These are phyloP conservation scores for Drosophila arawakana DNA, from an alignment of 1,140 invertebrate genomes.

Conservation along the genomic window DNA sequence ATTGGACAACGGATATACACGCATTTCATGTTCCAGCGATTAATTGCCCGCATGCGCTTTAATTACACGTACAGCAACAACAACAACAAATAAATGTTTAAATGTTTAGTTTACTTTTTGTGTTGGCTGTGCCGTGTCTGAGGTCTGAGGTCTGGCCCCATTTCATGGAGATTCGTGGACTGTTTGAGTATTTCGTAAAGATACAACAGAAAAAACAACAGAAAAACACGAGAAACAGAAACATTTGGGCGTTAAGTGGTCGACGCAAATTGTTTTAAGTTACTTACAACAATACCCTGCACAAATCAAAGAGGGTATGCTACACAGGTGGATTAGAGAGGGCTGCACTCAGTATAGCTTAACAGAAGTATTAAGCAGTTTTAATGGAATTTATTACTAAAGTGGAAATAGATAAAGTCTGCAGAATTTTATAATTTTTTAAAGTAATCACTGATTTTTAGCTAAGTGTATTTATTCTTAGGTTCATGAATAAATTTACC, in stretches of 20 bases:
- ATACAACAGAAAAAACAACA: constrained; percentile 49
- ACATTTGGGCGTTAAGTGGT: constrained; percentile 64
- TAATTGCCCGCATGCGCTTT: constrained; percentile 82
- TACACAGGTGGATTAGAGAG: neutral
- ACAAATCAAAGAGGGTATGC: constrained; percentile 10
- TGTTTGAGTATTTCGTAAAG: constrained; percentile 68
- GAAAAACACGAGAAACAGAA: constrained; percentile 4
- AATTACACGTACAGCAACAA: constrained; percentile 55
- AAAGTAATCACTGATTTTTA: no score
- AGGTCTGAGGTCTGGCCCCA: constrained; percentile 45
- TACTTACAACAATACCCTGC: constrained; percentile 3
- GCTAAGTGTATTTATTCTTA: no score
- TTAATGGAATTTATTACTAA: no score
- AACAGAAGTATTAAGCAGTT: no score
- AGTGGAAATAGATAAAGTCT: no score
- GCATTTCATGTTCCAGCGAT: constrained; percentile 69
- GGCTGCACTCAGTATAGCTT: no score
- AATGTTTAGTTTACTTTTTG: constrained; percentile 68
- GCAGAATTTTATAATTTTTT: no score
- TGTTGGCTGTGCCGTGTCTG: constrained; percentile 42
- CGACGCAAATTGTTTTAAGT: constrained; percentile 53
- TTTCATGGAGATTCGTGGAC: constrained; percentile 52
- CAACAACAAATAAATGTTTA: constrained; percentile 26
- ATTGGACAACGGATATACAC: constrained; percentile 43
- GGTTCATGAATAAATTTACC: no score